phyloP scores from a whole-genome alignment of 2,797 vertebrate genomes.

The Petrocephalus sullivani region DNA sequence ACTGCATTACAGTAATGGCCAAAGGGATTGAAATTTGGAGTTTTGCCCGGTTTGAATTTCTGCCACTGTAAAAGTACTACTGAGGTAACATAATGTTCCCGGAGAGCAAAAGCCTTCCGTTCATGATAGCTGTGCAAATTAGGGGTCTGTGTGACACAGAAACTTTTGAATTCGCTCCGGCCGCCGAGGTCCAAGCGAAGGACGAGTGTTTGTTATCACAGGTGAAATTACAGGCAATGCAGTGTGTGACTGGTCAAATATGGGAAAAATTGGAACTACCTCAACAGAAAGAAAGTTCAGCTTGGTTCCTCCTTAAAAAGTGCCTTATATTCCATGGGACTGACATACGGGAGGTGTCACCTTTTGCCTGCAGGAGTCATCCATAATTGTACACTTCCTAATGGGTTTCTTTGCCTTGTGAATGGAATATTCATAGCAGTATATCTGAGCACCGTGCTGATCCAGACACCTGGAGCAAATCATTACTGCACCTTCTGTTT shows the following conservation, averaged over 20 bases:
- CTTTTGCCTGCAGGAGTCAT: not conserved
- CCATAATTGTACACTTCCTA: not conserved
- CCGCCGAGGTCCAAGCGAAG: too few relatives aligned
- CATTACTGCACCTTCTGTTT: not conserved
- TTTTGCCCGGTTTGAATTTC: not conserved
- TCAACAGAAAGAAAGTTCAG: not conserved
- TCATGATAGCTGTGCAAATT: not conserved
- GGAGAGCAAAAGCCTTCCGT: not conserved
- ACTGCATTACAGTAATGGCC: not conserved
- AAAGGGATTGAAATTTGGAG: not conserved
- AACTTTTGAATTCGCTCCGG: not conserved
- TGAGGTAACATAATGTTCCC: not conserved
- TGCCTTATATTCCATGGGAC: not conserved
- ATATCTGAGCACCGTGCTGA: not conserved
- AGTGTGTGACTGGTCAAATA: not conserved
- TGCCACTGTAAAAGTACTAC: not conserved
- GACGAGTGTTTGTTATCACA: not conserved
- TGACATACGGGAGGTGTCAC: not conserved
- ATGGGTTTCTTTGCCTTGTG: not conserved
- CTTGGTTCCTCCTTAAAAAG: not conserved
- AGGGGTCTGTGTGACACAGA: not conserved
- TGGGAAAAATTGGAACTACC: not conserved
- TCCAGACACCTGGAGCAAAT: constrained; percentile 11
- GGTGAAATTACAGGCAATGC: not conserved
- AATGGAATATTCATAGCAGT: constrained; percentile 2